phyloP scores from a whole-genome alignment of 2,888 invertebrate species.

The Dicyrtomina minuta region DNA sequence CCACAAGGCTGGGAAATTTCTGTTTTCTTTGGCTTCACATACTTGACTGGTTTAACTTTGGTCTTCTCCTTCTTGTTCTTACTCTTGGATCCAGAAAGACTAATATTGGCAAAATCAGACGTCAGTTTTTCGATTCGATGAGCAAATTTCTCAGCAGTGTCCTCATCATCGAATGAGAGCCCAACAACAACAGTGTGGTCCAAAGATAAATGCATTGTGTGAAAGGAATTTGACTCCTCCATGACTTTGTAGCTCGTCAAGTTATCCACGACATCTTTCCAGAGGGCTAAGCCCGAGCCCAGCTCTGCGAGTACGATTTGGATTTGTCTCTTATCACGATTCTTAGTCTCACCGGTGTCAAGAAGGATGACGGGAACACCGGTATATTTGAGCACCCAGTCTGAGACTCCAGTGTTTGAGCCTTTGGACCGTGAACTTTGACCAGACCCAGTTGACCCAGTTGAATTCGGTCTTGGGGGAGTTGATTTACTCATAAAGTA shows the following conservation, averaged over 20 bases:
- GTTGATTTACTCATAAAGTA: slow-evolving; percentile 63
- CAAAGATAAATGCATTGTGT: slow-evolving; percentile 75
- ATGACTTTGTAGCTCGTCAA: slow-evolving; percentile 66
- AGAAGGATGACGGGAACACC: slow-evolving; percentile 77
- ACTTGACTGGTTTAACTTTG: slow-evolving; percentile 57
- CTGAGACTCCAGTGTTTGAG: slow-evolving; percentile 54
- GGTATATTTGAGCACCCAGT: slow-evolving; percentile 73
- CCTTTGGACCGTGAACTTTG: slow-evolving; percentile 6
- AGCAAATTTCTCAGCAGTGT: slow-evolving; percentile 72
- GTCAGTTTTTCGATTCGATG: slow-evolving; percentile 69
- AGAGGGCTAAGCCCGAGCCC: slow-evolving; percentile 77
- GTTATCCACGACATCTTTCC: slow-evolving; percentile 79
- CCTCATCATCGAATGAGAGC: slow-evolving; percentile 74
- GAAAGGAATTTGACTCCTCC: slow-evolving; percentile 67
- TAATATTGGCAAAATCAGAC: slow-evolving; percentile 75
- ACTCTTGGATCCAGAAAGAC: slow-evolving; percentile 69
- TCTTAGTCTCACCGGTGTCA: slow-evolving; percentile 73
- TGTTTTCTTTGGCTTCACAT: slow-evolving; percentile 66
- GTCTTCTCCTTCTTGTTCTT: slow-evolving; percentile 57
- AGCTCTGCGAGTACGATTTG: slow-evolving; percentile 73
- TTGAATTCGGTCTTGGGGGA: slow-evolving; percentile 45
- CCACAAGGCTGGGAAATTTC: slow-evolving; percentile 83
- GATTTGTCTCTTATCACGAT: slow-evolving; percentile 68
- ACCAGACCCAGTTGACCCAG: slow-evolving; percentile 40
- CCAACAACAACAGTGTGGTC: slow-evolving; percentile 77